These are phyloP conservation scores for Zeugodacus cucurbitae DNA, from an alignment of 1,140 invertebrate genomes.

Conservation along the genomic window DNA sequence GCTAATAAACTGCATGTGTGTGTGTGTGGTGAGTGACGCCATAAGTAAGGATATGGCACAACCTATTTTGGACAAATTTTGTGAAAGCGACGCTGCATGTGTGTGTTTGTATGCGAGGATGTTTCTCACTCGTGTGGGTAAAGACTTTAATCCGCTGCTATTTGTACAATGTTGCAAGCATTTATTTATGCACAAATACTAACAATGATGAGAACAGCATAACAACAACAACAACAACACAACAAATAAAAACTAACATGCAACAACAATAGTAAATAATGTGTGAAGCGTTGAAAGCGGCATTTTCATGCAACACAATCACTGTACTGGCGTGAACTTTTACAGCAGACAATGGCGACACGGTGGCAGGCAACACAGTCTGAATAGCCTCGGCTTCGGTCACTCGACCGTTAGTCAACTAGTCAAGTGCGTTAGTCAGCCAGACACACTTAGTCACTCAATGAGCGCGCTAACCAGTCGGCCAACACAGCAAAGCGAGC, in stretches of 20 bases:
- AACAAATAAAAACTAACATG: background rate
- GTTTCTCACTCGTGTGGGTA: background rate
- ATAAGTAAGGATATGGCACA: background rate
- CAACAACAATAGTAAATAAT: background rate
- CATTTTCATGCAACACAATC: slow-evolving; percentile 14
- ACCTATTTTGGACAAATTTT: background rate
- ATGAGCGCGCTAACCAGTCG: background rate
- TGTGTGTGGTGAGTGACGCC: background rate
- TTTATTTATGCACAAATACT: slow-evolving; percentile 40
- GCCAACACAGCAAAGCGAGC: background rate
- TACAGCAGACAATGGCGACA: slow-evolving; percentile 8
- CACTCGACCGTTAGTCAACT: slow-evolving; percentile 15
- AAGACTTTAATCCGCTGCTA: slow-evolving; percentile 42
- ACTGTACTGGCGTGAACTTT: background rate
- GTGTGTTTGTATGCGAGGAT: background rate
- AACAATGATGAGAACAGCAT: slow-evolving; percentile 26
- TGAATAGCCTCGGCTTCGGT: background rate
- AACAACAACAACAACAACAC: background rate
- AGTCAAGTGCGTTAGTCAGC: background rate
- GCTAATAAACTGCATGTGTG: background rate
- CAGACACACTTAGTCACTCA: background rate
- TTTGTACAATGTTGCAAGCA: slow-evolving; percentile 40
- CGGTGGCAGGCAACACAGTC: too few relatives aligned
- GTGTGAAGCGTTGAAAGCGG: background rate
- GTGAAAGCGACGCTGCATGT: background rate